Conservation (phyloP, 2,888 invertebrate species). For the Cynaeus angustus region DNA sequence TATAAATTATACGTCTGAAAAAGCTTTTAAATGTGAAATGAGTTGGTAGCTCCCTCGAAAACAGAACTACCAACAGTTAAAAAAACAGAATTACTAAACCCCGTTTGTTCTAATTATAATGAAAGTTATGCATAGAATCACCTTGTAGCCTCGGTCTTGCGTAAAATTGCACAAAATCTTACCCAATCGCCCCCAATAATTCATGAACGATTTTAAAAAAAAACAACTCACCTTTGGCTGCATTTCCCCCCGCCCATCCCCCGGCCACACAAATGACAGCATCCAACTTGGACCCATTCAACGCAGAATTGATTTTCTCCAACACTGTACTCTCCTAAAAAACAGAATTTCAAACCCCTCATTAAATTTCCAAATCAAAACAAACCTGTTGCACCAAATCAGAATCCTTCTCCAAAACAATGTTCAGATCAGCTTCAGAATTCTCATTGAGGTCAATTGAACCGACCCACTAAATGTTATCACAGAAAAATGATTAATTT, state of each 20-base stretch:
- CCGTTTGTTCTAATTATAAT: too few relatives aligned
- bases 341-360: neutral
- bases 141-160: neutral
- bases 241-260: conserved; percentile 49
- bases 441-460: conserved; percentile 69
- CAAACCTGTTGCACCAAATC: conserved; percentile 82
- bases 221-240: conserved; percentile 48
- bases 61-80: too few relatives aligned
- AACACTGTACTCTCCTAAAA: conserved; percentile 79
- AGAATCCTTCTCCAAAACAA: conserved; percentile 86
- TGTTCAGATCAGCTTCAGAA: conserved; percentile 88
- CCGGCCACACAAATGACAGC: conserved; percentile 66
- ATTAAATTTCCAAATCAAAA: conserved; percentile 17
- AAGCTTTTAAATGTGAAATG: too few relatives aligned
- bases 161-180: neutral
- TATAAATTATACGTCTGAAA: too few relatives aligned
- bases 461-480: conserved; percentile 68
- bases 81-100: too few relatives aligned
- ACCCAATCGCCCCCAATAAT: neutral
- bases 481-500: conserved; percentile 46
- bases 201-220: too few relatives aligned
- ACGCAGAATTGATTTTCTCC: conserved; percentile 73
- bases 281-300: conserved; percentile 43
- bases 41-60: too few relatives aligned
- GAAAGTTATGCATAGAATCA: too few relatives aligned